Evolutionary conservation across 2,888 invertebrate genomes (phyloP), one percentile per base, ranked within the genome.

Genomic region (Drosophila kokeensis): DNA sequence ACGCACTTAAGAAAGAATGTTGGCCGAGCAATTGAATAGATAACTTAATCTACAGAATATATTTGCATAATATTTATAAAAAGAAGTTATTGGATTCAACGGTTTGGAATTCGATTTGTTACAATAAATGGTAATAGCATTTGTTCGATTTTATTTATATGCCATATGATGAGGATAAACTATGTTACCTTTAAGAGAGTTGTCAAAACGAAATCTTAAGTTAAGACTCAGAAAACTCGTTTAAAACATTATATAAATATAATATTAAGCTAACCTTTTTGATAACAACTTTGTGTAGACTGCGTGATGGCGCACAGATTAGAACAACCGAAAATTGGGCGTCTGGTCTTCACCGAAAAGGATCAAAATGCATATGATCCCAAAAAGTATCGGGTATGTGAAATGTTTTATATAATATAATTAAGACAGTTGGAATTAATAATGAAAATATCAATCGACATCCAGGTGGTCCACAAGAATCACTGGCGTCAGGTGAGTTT

Each of bases 401-500:
- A 24, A 4, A 34, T 11, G 2, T 2, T 4, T 45, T n/a, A 15
- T 7, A 24, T 3, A 0, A 24, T 3, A 0, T 15, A 8, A 10
- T 11, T 2, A 13, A 7, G 0, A 5, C 27, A 18, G 2, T 2
- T 0, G 11, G 1, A 4, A 6, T 27, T 11, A 2, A 0, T 32
- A 18, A 48, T 34, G 4, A 2, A 4, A 10, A 1, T 7, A 7
- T 30, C 15, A 15, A 15, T 1, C 8, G 7, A 1, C 32, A 8
- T n/a, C 3, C 74, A 91, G 90, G 71, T 90, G 24, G 89, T 87
- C 21, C 87, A 82, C 64, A 73, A 70, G 53, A 91, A 87, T 64
- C 91, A 91, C 30, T 92, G 91, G 88, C 87, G 86, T 36, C 85
- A 89, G 61, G 89, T 92, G 21, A 91, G 84, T 65, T 77, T 92